Evolutionary conservation across 2,797 vertebrate genomes (phyloP).

Genomic region (Loriculus beryllinus): DNA sequence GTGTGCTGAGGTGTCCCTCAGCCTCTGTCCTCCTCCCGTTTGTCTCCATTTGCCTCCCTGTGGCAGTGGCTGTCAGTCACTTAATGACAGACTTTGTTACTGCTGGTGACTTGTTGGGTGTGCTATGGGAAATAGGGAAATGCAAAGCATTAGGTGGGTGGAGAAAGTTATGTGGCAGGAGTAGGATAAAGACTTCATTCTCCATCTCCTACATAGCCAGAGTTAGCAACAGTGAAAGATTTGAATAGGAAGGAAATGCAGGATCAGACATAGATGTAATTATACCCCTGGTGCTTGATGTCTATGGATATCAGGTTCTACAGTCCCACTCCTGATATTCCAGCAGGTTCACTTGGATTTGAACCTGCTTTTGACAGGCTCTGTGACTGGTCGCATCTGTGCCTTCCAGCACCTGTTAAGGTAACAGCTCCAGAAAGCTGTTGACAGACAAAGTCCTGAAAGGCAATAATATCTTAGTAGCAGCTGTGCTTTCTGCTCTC

Average conservation of each 20-base stretch:
- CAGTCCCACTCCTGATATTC: not conserved
- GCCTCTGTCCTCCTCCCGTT: not conserved
- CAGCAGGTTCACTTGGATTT: not conserved
- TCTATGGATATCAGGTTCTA: not conserved
- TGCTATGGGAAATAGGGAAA: not conserved
- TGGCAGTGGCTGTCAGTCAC: not conserved
- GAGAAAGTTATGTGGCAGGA: not conserved
- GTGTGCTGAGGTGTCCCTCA: not conserved
- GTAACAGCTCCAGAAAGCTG: not conserved
- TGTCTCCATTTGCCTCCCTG: not conserved
- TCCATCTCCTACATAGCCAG: not conserved
- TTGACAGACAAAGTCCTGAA: slow-evolving; percentile 10
- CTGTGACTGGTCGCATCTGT: not conserved
- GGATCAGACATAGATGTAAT: not conserved
- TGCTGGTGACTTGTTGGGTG: not conserved
- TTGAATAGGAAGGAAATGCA: not conserved
- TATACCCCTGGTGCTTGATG: not conserved
- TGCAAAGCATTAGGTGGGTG: rapidly evolving
- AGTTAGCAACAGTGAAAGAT: not conserved
- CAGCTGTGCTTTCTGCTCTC: not conserved
- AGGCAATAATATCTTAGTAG: not conserved
- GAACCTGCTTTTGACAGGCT: not conserved
- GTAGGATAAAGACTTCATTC: not conserved
- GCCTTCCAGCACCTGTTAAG: not conserved
- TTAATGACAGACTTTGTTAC: not conserved